These are phyloP conservation scores for Podotricha telesiphe DNA, from an alignment of 2,888 invertebrate species.

Conservation along the genomic window DNA sequence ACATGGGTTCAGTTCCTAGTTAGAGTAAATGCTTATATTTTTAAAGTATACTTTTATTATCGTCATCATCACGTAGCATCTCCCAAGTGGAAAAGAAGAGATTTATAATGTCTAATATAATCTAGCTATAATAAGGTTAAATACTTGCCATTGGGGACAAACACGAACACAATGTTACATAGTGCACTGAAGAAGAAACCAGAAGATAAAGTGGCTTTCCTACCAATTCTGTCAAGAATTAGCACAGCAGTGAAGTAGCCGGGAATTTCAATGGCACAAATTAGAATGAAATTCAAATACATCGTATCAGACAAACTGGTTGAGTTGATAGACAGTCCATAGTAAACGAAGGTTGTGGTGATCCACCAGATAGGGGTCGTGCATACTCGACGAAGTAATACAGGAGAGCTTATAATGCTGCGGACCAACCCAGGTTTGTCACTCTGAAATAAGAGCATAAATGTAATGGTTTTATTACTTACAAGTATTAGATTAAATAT, in stretches of 20 bases:
- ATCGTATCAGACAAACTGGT: constrained; percentile 86
- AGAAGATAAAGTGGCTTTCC: constrained; percentile 58
- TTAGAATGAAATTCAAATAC: constrained; percentile 86
- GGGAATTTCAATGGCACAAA: constrained; percentile 86
- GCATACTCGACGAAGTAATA: constrained; percentile 77
- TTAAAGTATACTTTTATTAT: too few species aligned
- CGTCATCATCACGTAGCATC: not conserved
- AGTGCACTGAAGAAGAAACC: constrained; percentile 44
- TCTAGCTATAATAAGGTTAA: not conserved
- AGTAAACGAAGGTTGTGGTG: constrained; percentile 88
- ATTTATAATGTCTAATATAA: not conserved
- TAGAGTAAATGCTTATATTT: too few species aligned
- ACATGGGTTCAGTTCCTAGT: too few species aligned
- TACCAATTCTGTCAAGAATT: constrained; percentile 73
- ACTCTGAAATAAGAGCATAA: constrained; percentile 3
- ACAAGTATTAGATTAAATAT: too few species aligned
- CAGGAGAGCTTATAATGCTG: constrained; percentile 74
- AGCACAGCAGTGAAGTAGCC: constrained; percentile 84
- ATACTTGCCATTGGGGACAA: constrained; percentile 50
- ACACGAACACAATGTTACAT: constrained; percentile 47
- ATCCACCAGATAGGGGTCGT: constrained; percentile 88
- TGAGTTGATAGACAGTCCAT: constrained; percentile 88
- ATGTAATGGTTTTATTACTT: too few species aligned
- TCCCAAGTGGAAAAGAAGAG: not conserved
- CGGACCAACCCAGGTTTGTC: constrained; percentile 46